Conservation (phyloP, 2,888 invertebrate genomes). For the Boloria euphrosyne region DNA sequence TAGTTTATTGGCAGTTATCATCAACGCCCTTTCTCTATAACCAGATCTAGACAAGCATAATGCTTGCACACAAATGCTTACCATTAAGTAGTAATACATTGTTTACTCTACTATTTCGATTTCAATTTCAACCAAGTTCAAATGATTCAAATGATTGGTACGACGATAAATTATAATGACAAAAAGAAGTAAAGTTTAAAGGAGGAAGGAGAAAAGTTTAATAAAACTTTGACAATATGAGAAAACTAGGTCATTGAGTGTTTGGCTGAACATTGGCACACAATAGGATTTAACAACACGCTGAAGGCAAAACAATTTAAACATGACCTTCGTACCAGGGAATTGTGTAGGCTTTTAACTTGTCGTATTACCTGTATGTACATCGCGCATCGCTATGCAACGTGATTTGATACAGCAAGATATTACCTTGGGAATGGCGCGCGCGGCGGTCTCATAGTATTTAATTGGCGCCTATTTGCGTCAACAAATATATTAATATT, state of each 20-base stretch:
- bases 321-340: conserved; percentile 54
- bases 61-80: too few species aligned
- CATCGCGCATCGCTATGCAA: conserved; percentile 46
- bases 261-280: conserved; percentile 60
- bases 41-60: too few species aligned
- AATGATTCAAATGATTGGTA: not conserved
- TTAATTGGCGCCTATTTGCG: conserved; percentile 34
- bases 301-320: conserved; percentile 67
- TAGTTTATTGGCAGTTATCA: too few species aligned
- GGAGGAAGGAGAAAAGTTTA: too few species aligned
- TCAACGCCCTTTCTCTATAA: too few species aligned
- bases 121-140: not conserved
- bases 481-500: conserved; percentile 18
- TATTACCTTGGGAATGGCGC: conserved; percentile 43
- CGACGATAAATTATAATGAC: conserved; percentile 15
- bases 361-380: conserved; percentile 51
- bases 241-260: conserved; percentile 60
- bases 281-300: conserved; percentile 62
- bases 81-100: too few species aligned
- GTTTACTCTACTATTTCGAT: too few species aligned
- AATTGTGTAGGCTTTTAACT: conserved; percentile 53
- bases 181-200: conserved; percentile 41
- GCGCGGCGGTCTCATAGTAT: conserved; percentile 36
- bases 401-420: conserved; percentile 40
- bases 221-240: conserved; percentile 48